Base-by-base conservation (phyloP, 1,140 invertebrate genomes). In the Drosophila tropicalis region DNA sequence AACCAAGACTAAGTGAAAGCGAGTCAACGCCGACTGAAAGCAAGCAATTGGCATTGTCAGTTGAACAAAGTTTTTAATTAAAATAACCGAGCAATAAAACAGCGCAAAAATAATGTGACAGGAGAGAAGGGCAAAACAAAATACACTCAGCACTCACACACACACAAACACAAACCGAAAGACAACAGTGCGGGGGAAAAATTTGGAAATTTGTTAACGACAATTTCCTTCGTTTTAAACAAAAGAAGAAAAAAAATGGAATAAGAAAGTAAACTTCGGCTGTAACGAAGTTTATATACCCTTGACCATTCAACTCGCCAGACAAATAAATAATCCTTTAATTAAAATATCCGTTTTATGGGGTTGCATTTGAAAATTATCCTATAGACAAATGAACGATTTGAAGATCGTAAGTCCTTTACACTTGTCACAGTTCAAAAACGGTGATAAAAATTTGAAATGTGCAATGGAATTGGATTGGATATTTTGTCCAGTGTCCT, bases 71-170 rank as follows among this genome's bases (percentile, higher is more conserved):
- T 89, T 87, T 87, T 87, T 87, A 84, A 87, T 89, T 87, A 89
- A 87, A 87, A 87, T 89, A 87, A 89, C 84, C 81, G 65, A 80
- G 84, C 84, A 87, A 87, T 84, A 87, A 89, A 89, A 89, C 70
- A 81, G 76, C 62, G 65, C 83, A 67, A 68, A 62, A 67, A 67
- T 68, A 65, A 71, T 62, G 68, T 36, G 63, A 62, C 34, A 44
- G 19, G 7, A 36, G 19, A 62, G 44, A 51, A 51, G 44, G 44
- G 44, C 44, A 51, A 51, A 51, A 47, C n/a, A 17, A 44, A 15
- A 44, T 5, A 44, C n/a, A 47, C 44, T 17, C 15, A 36, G 5
- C 41, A 15, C 6, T 40, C 41, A n/a, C n/a, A n/a, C n/a, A n/a
- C 13, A 72, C 67, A 66, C 34, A 64, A 4, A 15, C 54, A 36